Evolutionary conservation across 1,140 invertebrate genomes (phyloP), one percentile per base, ranked within the genome.

Genomic region (Holcopasites calliopsidis): DNA sequence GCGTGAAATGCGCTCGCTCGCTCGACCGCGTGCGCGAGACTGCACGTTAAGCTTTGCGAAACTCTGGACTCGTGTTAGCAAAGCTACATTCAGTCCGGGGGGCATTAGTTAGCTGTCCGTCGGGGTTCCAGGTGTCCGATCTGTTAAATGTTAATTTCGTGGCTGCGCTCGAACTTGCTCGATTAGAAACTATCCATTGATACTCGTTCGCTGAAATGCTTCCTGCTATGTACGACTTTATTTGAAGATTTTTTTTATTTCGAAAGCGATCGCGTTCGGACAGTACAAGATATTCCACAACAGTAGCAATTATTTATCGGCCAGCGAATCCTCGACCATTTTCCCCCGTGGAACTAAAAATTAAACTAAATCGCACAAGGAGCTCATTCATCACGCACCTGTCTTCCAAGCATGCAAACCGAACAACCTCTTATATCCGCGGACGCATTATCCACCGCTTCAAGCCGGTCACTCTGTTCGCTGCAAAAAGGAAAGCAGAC

Each of bases 141-240:
- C 80, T 26, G 86, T 84, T 87, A 85, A 88, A 88, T 88, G 87
- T 88, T 88, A 88, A 88, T 88, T 87, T 85, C 76, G 79, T 83
- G 69, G 77, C 62, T 68, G 73, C 28, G 76, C 38, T 78, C 79
- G 78, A 79, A 86, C 77, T 88, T 80, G 68, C 73, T 82, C 87
- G 86, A 88, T 88, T 88, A 88, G 86, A 86, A 88, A 83, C 86
- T 83, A 86, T 85, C 23, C 26, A 18, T 33, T 28, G n/a, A 28
- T 11, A 58, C n/a, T 28, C 28, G 52, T 66, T 61, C 44, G 38
- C n/a, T 26, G 42, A 57, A 54, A 23, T n/a, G 47, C n/a, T 38
- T 40, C 76, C 47, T 40, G 28, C 6, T 23, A 44, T n/a, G 35
- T 50, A 83, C 74, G 77, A 79, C 86, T 88, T 80, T 86, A 84